Evolutionary conservation across 1,140 invertebrate species (phyloP).

Genomic region (Drosophila santomea): DNA sequence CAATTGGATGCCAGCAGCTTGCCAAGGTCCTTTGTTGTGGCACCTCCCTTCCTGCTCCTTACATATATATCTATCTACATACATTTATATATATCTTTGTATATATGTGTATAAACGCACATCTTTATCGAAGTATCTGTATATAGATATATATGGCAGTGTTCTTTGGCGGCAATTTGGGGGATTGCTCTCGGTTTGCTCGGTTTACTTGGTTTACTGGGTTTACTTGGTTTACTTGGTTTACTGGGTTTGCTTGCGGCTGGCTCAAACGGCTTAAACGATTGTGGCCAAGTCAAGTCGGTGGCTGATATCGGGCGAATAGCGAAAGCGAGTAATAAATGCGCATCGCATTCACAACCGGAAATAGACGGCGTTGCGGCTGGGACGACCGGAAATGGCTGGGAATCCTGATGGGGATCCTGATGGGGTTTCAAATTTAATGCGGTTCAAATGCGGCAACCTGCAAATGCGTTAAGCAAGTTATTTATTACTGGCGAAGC

Average conservation of each 20-base stretch:
- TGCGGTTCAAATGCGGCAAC: neutral
- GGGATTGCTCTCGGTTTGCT: constrained; percentile 17
- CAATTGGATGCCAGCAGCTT: constrained; percentile 23
- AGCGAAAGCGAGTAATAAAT: constrained; percentile 25
- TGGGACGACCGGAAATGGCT: neutral
- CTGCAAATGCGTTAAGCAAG: constrained; percentile 6
- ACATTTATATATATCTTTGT: neutral
- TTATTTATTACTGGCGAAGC: neutral
- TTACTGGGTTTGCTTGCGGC: constrained; percentile 13
- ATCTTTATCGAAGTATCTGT: neutral
- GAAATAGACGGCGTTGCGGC: constrained; percentile 16
- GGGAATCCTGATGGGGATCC: constrained; percentile 7
- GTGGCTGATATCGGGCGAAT: constrained; percentile 11
- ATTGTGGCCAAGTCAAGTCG: constrained; percentile 32
- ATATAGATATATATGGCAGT: constrained; percentile 12
- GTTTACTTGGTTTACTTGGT: constrained; percentile 3
- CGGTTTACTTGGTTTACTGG: neutral
- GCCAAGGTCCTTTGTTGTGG: constrained; percentile 24
- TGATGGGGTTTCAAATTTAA: constrained; percentile 18
- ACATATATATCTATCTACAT: neutral
- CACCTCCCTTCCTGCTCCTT: neutral
- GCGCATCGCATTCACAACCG: constrained; percentile 22
- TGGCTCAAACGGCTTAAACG: constrained; percentile 38
- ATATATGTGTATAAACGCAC: neutral
- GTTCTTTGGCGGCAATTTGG: constrained; percentile 36